Evolutionary conservation across 2,797 vertebrate species (phyloP), one percentile per base, ranked within the genome.

Genomic region (Pseudochromis fuscus): DNA sequence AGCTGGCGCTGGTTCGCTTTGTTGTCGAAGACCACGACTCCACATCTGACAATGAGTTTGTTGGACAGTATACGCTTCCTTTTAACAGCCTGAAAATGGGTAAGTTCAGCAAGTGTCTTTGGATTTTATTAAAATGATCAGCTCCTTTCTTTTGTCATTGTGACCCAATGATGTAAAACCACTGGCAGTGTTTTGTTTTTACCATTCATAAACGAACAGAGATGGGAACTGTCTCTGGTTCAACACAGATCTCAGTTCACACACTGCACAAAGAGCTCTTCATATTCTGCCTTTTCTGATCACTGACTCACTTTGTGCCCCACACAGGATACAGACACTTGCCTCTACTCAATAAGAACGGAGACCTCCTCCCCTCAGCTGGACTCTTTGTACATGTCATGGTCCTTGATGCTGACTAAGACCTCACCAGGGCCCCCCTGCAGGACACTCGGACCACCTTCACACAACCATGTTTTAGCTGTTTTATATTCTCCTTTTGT

Each of bases 301-400:
- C 11, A 8, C 74, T 77, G 30, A 85, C 72, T 42, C 55, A 3
- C 50, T 77, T 72, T 86, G 44, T 89, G 50, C 72, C 67, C 30
- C 61, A 19, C 62, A 45, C 92, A 99, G 98, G 98, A 61, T 99
- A 98, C 90, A 95, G 96, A 73, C 97, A 99, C 1, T 87, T 99
- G 76, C 97, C 98, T 55, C 94, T 99, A 63, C 84, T 96, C 70
- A 94, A 92, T 37, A 95, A 94, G 90, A 95, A 93, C 0, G 97
- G 97, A 67, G 94, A 98, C 83, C 84, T 89, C 0, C 85, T 96
- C 46, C 94, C 94, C 5, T 98, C 96, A 4, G 95, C 97, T 28
- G 92, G 94, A 18, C 95, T 99, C 50, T 99, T 99, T 60, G 94
- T 98, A 57, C 96, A 96, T 75, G 7, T 96, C 75, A 92, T 87